Evolutionary conservation across 2,888 invertebrate genomes (phyloP).

Genomic region (Catonia carolina): DNA sequence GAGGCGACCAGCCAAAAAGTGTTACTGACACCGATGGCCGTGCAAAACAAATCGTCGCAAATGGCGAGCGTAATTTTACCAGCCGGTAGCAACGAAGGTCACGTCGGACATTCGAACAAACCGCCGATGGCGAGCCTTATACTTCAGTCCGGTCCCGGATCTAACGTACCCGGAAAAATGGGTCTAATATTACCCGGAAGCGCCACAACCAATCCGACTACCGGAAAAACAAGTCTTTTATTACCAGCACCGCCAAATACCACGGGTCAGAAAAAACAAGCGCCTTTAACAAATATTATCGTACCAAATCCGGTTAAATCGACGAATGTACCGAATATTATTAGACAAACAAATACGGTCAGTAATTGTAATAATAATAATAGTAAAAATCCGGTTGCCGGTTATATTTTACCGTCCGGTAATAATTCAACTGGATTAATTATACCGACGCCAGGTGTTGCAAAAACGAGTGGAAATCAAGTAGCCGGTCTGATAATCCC

Average conservation of each 20-base stretch:
- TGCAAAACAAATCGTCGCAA: conserved; percentile 15
- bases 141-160: conserved; percentile 6
- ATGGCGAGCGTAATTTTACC: conserved; percentile 18
- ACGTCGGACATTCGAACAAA: conserved; percentile 13
- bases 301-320: conserved; percentile 15
- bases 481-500: conserved; percentile 19
- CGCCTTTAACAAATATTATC: conserved; percentile 20
- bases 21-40: conserved; percentile 25
- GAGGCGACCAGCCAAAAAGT: conserved; percentile 26
- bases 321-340: conserved; percentile 21
- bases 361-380: neutral
- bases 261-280: conserved; percentile 17
- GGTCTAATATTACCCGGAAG: conserved; percentile 18
- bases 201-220: neutral
- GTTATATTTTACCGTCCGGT: conserved; percentile 9
- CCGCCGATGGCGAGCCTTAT: conserved; percentile 21
- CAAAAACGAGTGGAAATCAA: conserved; percentile 1
- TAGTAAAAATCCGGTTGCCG: neutral
- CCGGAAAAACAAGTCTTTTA: conserved; percentile 14
- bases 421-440: conserved; percentile 17
- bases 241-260: conserved; percentile 20
- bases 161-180: conserved; percentile 16
- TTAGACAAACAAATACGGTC: conserved; percentile 6
- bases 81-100: neutral
- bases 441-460: neutral